Evolutionary conservation across 1,140 invertebrate species (phyloP).

Genomic region (Doryteuthis pealeii): DNA sequence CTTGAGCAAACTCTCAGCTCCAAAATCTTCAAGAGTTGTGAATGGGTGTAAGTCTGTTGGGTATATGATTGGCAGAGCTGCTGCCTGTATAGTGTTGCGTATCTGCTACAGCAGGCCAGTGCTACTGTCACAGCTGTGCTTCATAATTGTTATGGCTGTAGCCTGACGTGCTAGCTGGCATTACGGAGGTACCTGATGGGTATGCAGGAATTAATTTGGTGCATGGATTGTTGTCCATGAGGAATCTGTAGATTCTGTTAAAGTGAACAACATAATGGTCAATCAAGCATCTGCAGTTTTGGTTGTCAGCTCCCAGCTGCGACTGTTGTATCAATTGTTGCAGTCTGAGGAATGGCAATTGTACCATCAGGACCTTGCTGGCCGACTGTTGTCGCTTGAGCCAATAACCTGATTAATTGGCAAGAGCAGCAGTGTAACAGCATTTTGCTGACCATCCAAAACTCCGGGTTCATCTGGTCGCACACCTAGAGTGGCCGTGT

Average conservation of each 20-base stretch:
- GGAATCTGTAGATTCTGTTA: slow-evolving; percentile 34
- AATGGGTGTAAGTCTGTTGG: background rate
- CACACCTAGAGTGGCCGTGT: background rate
- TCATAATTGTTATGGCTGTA: slow-evolving; percentile 51
- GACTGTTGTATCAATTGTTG: background rate
- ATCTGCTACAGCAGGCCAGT: slow-evolving; percentile 27
- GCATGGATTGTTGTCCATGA: slow-evolving; percentile 40
- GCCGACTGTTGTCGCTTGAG: background rate
- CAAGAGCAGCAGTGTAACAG: background rate
- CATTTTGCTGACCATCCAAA: slow-evolving; percentile 7
- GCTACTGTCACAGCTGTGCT: slow-evolving; percentile 37
- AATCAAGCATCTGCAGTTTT: slow-evolving; percentile 24
- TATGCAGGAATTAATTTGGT: slow-evolving; percentile 40
- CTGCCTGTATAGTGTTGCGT: slow-evolving; percentile 18
- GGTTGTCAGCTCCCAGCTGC: background rate
- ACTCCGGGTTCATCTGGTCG: background rate
- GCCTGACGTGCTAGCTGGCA: slow-evolving; percentile 16
- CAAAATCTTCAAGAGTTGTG: background rate
- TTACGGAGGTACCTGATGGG: slow-evolving; percentile 20
- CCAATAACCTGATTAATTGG: background rate
- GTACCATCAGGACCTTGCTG: background rate
- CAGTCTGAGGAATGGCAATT: background rate
- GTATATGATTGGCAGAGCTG: background rate
- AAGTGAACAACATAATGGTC: slow-evolving; percentile 48
- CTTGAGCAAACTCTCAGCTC: background rate